Conservation (phyloP, 2,888 invertebrate species). For the Phyto melanocephala region DNA sequence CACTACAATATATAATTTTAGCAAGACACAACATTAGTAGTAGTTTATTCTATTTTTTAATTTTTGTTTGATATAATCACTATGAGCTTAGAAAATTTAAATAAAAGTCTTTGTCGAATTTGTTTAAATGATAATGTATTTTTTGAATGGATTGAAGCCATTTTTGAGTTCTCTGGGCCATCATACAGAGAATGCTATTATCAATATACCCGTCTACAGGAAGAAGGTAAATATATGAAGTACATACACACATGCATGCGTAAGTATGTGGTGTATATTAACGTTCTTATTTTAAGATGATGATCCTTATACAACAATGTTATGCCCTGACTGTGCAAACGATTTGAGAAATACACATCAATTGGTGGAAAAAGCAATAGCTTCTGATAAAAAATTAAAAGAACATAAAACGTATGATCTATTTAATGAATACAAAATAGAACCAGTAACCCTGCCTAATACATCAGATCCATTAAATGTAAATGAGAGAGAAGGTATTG, state of each 20-base stretch:
- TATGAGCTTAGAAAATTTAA: not conserved
- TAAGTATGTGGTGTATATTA: too few species aligned
- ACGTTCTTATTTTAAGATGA: not conserved
- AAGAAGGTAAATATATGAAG: not conserved
- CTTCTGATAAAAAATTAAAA: not conserved
- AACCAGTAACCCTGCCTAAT: not conserved
- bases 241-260: too few species aligned
- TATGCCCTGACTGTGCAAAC: not conserved
- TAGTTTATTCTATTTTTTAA: too few species aligned
- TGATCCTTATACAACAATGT: not conserved
- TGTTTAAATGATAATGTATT: not conserved
- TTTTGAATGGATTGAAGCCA: not conserved
- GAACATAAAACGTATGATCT: too few species aligned
- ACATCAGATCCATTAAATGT: too few species aligned
- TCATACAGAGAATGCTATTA: conserved; percentile 11
- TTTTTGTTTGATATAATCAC: too few species aligned
- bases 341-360: not conserved
- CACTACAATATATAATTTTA: too few species aligned
- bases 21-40: too few species aligned
- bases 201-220: not conserved
- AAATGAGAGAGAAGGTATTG: too few species aligned
- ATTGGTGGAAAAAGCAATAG: conserved; percentile 1
- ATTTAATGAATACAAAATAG: not conserved
- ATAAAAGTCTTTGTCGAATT: not conserved
- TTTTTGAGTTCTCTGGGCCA: not conserved